phyloP scores from a whole-genome alignment of 2,113 vertebrate species.

The Anolis sagrei region DNA sequence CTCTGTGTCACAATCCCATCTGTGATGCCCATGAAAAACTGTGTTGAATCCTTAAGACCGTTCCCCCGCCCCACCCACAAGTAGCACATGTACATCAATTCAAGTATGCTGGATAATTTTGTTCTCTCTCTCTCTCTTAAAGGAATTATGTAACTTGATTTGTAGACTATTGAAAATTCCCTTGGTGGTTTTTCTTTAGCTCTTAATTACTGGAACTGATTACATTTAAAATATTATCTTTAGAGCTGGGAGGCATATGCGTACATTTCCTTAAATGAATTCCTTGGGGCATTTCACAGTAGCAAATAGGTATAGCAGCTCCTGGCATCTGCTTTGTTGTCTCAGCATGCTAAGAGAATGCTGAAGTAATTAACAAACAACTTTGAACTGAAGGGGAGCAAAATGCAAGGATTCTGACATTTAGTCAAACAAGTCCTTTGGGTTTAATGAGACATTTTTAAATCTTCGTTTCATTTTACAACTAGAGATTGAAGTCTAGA shows the following conservation, averaged over 20 bases:
- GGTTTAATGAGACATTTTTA: neutral
- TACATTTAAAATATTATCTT: conserved; percentile 46
- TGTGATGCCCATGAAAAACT: neutral
- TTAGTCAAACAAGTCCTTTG: neutral
- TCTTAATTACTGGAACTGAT: conserved; percentile 56
- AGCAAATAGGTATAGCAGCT: neutral
- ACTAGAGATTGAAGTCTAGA: neutral
- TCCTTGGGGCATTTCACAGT: conserved; percentile 10
- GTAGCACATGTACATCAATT: too few relatives aligned
- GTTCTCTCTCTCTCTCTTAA: too few relatives aligned
- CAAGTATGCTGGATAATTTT: too few relatives aligned
- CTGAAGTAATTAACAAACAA: neutral
- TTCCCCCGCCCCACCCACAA: too few relatives aligned
- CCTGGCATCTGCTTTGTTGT: neutral
- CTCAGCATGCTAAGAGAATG: neutral
- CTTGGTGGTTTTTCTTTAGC: conserved; percentile 38
- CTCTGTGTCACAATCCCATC: neutral
- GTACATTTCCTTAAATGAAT: conserved; percentile 1
- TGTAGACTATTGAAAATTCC: conserved; percentile 47
- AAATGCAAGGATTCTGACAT: neutral
- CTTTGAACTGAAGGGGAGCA: neutral
- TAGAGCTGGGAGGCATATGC: neutral
- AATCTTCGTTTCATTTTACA: neutral
- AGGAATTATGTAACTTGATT: too few relatives aligned
- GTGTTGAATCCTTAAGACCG: neutral